phyloP scores from a whole-genome alignment of 2,113 vertebrate genomes.

The Centrocercus urophasianus region DNA sequence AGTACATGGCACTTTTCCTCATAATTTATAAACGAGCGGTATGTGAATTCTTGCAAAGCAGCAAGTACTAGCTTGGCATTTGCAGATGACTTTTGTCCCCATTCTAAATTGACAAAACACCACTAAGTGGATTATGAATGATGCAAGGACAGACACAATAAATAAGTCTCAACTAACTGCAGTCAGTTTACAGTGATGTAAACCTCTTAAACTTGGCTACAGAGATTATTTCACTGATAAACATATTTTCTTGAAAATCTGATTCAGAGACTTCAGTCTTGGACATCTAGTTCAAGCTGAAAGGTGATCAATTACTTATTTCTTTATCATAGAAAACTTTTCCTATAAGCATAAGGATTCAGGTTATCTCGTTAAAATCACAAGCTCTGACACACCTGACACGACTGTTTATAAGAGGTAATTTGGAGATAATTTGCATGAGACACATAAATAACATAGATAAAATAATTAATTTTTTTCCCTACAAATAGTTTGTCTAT shows the following conservation, averaged over 20 bases:
- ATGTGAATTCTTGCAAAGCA: slow-evolving; percentile 11
- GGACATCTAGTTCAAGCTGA: not conserved
- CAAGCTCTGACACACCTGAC: not conserved
- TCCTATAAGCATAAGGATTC: not conserved
- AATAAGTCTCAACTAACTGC: not conserved
- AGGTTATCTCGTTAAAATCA: not conserved
- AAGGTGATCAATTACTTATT: not conserved
- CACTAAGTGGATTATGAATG: not conserved
- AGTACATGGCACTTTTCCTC: not conserved
- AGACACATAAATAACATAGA: not conserved
- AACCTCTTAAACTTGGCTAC: not conserved
- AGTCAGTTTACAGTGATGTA: not conserved
- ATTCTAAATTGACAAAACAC: not conserved
- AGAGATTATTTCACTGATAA: not conserved
- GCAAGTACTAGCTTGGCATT: not conserved
- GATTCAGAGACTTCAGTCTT: not conserved
- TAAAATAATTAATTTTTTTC: not conserved
- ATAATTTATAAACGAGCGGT: slow-evolving; percentile 1
- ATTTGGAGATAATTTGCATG: not conserved
- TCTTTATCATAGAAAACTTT: slow-evolving; percentile 27
- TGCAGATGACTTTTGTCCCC: not conserved
- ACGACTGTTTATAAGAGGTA: not conserved
- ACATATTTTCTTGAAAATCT: not conserved
- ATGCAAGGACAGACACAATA: not conserved
- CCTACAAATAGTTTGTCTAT: not conserved